Evolutionary conservation across 2,797 vertebrate genomes (phyloP), one percentile per base, ranked within the genome.

Genomic region (Naso thynnoides): DNA sequence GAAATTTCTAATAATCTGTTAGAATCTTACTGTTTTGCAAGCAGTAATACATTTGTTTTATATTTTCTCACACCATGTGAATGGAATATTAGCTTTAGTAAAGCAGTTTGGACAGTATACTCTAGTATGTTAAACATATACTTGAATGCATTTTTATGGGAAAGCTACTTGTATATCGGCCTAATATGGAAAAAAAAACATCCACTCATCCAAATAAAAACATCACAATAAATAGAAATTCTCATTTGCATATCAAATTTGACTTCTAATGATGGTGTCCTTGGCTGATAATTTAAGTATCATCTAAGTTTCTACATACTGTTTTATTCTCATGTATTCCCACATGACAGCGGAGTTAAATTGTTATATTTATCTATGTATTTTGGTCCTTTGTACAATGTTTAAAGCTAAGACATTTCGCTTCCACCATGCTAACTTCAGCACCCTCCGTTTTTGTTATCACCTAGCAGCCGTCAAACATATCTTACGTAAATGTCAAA

Each of bases 401-500:
- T 41, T 0, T 3, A 45, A 61, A 44, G 24, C 41, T 21, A 5
- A 5, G 7, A 57, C 26, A 44, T 63, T 50, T 58, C 41, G n/a
- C 53, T 52, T 50, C 6, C 2, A 14, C 41, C 3, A 26, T 16
- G 21, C 49, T 54, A 56, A 39, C 31, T 36, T 54, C 29, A 24
- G 26, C 21, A 52, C 21, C 7, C 38, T 73, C 33, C 47, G 42
- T 60, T 44, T 31, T 57, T 53, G 50, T 59, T 31, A 47, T 33
- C n/a, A 1, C 5, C 39, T 18, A 5, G 8, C 41, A 36, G n/a
- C 0, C 10, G 81, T 75, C 42, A 78, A 77, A 65, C n/a, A 3
- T 38, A n/a, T n/a, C n/a, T 33, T 23, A 74, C 29, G 61, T 64
- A 74, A 71, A 72, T 59, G 75, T 75, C 61, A 72, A 15, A 0